These are phyloP conservation scores for Lochmaea capreae DNA, from an alignment of 2,888 invertebrate genomes.

Conservation along the genomic window DNA sequence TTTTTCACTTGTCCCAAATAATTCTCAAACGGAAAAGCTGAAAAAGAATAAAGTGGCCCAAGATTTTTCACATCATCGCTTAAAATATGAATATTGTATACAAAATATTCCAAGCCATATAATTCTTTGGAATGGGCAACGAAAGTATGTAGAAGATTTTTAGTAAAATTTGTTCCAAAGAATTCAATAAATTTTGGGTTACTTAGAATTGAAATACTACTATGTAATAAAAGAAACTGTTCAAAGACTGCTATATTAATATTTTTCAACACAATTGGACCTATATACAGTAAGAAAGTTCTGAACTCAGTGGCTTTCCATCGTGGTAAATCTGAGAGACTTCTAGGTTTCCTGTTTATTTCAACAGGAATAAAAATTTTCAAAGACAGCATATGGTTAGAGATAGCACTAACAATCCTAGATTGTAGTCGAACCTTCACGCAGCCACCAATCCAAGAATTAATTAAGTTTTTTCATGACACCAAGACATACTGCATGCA, in stretches of 20 bases:
- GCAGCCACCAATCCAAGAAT: conserved; percentile 34
- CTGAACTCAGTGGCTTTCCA: conserved; percentile 49
- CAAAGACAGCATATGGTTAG: conserved; percentile 33
- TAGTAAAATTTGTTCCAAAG: conserved; percentile 4
- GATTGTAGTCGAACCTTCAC: conserved; percentile 26
- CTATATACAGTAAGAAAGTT: conserved; percentile 44
- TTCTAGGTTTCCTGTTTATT: conserved; percentile 47
- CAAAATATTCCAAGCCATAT: conserved; percentile 33
- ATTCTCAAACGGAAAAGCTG: conserved; percentile 37
- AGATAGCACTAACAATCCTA: conserved; percentile 27
- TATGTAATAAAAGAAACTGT: conserved; percentile 8
- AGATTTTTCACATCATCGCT: conserved; percentile 23
- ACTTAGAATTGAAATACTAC: conserved; percentile 9
- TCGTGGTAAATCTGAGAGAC: conserved; percentile 36
- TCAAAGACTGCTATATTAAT: conserved; percentile 23
- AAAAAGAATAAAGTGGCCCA: too few relatives aligned
- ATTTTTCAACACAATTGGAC: conserved; percentile 41
- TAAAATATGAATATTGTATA: conserved; percentile 38
- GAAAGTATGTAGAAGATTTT: conserved; percentile 35
- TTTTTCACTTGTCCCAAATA: conserved; percentile 37
- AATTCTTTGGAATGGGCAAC: conserved; percentile 33
- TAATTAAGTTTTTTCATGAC: conserved; percentile 19
- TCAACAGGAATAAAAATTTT: conserved; percentile 41
- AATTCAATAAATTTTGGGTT: conserved; percentile 2
- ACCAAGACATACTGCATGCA: conserved; percentile 36